Base-by-base conservation (phyloP, 1,140 invertebrate species). In the Cydia fagiglandana region DNA sequence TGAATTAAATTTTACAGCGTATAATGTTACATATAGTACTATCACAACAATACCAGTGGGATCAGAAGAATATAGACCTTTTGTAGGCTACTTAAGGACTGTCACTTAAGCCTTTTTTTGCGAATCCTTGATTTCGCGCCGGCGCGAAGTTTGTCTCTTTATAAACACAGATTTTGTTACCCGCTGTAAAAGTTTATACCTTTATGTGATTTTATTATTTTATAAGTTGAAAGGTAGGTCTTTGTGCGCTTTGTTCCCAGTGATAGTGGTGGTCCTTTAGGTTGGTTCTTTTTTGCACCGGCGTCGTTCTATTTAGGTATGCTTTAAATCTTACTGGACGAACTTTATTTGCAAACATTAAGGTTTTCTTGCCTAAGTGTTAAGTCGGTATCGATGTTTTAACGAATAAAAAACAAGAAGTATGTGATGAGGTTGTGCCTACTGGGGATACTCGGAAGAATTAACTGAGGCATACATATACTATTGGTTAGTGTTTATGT, bases 181-280 rank as follows among this genome's bases (percentile, higher is more conserved):
- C 77, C 76, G 83, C 80, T 85, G 82, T 91, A 86, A 91, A 91
- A 84, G 79, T 91, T 91, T 91, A 91, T 89, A 86, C 88, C 86
- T 89, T 89, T 88, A 88, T 83, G 85, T 82, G 78, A 78, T 85
- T 89, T 91, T 89, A 89, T 90, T 88, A 87, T 90, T 86, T 86
- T 88, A 83, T 84, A 83, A 82, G 78, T 81, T 81, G 86, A 80
- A 75, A 75, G 75, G 76, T 79, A 74, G 76, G 75, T 79, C 83
- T 87, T 86, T 85, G 86, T 86, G 81, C 78, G 83, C 86, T 88
- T 88, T 88, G 84, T 86, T 85, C 83, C 79, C 79, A 80, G 82
- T 81, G 76, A 83, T 87, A 86, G 86, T 80, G 88, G 88, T 89
- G 88, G 87, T 88, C 88, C 81, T 73, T 50, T 53, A 13, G 66